phyloP scores from a whole-genome alignment of 2,113 vertebrate species.

The Rynchops niger region DNA sequence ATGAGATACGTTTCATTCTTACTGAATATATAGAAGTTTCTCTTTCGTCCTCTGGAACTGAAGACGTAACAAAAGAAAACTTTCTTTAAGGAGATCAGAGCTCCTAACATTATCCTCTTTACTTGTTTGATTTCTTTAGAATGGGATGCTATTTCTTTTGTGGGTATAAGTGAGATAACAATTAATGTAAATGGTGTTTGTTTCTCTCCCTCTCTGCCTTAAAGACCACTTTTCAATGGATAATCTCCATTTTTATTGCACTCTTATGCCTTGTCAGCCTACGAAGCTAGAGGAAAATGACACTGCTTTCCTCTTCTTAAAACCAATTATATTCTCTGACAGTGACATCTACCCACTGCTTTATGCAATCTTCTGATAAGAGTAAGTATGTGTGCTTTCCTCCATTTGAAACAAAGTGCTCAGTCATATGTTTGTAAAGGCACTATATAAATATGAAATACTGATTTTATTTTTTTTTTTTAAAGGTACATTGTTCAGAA shows the following conservation, averaged over 20 bases:
- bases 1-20: neutral
- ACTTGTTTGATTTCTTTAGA: neutral
- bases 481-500: neutral
- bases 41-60: neutral
- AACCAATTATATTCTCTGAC: neutral
- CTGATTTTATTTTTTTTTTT: neutral
- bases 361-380: neutral
- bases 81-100: neutral
- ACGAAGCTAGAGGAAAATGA: neutral
- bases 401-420: neutral
- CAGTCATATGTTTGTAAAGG: neutral
- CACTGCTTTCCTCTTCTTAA: neutral
- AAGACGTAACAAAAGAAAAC: neutral
- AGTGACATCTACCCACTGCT: neutral
- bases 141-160: neutral
- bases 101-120: neutral
- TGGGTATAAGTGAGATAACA: neutral
- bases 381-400: neutral
- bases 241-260: neutral
- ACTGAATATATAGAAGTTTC: neutral
- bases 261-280: neutral
- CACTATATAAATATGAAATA: neutral
- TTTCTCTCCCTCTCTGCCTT: neutral
- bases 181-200: neutral
- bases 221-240: neutral